Conservation (phyloP, 2,113 vertebrate species). For the Acanthisitta chloris region DNA sequence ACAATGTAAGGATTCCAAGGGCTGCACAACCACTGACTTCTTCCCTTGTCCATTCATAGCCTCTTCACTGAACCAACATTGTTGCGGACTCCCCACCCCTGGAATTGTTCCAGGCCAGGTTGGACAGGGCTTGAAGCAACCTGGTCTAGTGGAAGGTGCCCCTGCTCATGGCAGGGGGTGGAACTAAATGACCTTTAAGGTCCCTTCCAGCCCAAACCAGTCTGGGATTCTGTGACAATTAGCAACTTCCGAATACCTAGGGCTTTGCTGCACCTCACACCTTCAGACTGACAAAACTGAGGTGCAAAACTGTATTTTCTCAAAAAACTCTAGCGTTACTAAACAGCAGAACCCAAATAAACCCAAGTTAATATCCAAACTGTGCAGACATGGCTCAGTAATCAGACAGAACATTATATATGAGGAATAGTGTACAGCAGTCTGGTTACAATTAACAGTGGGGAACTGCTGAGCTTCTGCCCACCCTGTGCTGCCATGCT, state of each 20-base stretch:
- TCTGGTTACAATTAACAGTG: too few relatives aligned
- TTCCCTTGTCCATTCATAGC: background rate
- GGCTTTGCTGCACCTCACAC: background rate
- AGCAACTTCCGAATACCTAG: background rate
- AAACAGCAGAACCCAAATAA: background rate
- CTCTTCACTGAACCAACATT: too few relatives aligned
- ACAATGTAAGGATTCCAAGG: rapidly evolving
- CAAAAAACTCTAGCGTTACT: background rate
- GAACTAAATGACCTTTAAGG: too few relatives aligned
- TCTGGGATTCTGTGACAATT: too few relatives aligned
- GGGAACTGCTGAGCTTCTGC: background rate
- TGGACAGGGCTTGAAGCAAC: too few relatives aligned
- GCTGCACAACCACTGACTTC: background rate
- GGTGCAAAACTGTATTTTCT: background rate
- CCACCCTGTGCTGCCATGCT: rapidly evolving
- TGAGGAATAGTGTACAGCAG: background rate
- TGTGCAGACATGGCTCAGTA: background rate
- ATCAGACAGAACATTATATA: background rate
- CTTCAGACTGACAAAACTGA: background rate
- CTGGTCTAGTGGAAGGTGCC: too few relatives aligned
- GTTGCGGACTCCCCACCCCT: too few relatives aligned
- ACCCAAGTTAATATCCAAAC: background rate
- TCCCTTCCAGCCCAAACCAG: too few relatives aligned
- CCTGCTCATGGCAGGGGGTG: too few relatives aligned
- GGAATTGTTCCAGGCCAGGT: too few relatives aligned